Conservation (phyloP, 2,113 vertebrate species). For the Halcyon malimbica region DNA sequence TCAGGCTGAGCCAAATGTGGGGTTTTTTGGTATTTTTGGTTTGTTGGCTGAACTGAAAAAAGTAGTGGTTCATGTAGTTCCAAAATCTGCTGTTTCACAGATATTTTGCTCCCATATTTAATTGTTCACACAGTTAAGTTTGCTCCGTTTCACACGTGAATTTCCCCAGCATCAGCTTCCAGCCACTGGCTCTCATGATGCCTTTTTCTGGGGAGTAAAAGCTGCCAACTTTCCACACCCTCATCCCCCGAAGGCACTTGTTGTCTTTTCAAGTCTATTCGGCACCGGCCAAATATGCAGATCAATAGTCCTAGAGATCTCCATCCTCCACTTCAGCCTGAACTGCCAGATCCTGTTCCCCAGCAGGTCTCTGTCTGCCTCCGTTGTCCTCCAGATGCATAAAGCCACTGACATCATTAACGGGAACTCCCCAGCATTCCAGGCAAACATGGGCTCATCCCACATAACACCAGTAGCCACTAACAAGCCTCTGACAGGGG, state of each 20-base stretch:
- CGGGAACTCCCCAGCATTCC: neutral
- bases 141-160: neutral
- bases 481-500: neutral
- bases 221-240: conserved; percentile 13
- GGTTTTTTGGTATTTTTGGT: neutral
- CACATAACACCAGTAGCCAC: neutral
- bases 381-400: neutral
- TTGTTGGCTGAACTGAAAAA: neutral
- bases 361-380: neutral
- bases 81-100: neutral
- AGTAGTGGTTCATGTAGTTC: neutral
- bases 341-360: neutral
- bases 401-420: neutral
- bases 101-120: neutral
- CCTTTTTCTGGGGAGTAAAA: neutral
- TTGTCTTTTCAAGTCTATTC: neutral
- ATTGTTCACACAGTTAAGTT: neutral
- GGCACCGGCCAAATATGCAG: neutral
- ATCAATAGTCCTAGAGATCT: neutral
- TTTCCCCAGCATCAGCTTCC: neutral
- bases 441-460: neutral
- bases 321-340: neutral
- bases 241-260: neutral
- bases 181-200: neutral
- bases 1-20: neutral